Evolutionary conservation across 2,113 vertebrate genomes (phyloP).

Genomic region (Rhegmatorhina hoffmannsi): DNA sequence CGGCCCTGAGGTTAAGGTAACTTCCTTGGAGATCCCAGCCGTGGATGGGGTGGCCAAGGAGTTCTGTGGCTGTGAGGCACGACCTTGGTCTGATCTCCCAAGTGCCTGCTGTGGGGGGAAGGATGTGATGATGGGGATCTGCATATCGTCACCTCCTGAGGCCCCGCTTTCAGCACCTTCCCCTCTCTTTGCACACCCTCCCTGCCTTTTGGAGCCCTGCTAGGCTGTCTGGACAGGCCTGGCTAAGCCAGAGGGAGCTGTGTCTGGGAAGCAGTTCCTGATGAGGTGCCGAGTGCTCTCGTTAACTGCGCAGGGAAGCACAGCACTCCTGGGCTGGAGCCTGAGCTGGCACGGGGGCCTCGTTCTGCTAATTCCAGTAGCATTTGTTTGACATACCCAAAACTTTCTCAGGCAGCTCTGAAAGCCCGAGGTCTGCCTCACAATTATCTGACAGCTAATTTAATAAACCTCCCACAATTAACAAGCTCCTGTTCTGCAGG

Average conservation of each 20-base stretch:
- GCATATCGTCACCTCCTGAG: background rate
- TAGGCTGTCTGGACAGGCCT: rapidly evolving
- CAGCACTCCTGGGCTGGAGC: background rate
- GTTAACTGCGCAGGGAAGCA: background rate
- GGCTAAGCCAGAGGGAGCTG: background rate
- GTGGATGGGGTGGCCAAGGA: background rate
- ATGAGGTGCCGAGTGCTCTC: background rate
- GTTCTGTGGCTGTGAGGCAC: background rate
- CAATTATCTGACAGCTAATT: background rate
- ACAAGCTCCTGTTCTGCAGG: background rate
- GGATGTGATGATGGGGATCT: background rate
- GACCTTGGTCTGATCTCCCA: background rate
- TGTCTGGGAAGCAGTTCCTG: background rate
- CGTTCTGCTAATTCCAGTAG: background rate
- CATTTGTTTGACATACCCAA: background rate
- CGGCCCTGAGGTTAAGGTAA: background rate
- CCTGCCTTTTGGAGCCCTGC: background rate
- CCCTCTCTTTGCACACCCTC: background rate
- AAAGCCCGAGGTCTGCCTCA: background rate
- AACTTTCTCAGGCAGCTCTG: background rate
- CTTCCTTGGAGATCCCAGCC: background rate
- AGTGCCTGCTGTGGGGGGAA: background rate
- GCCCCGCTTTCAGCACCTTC: background rate
- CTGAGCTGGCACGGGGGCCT: background rate
- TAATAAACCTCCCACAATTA: background rate